These are phyloP conservation scores for Oenanthe melanoleuca DNA, from an alignment of 2,113 vertebrate genomes.

Conservation along the genomic window DNA sequence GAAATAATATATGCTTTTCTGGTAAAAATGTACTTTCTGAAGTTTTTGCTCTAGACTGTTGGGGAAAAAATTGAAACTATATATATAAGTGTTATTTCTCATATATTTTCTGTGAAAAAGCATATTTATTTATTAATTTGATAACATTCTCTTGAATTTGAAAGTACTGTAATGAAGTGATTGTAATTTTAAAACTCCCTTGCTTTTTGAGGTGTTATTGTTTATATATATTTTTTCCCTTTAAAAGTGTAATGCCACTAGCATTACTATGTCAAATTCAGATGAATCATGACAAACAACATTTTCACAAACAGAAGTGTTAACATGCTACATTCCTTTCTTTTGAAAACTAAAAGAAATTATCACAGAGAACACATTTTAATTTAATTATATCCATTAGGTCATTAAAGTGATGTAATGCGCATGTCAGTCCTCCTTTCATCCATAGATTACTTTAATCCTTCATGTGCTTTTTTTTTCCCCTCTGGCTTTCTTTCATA, in stretches of 20 bases:
- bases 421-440: constrained; percentile 54
- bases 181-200: constrained; percentile 10
- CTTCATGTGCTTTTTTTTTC: constrained; percentile 1
- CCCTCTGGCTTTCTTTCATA: constrained; percentile 62
- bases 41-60: background rate
- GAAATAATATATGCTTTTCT: background rate
- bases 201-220: constrained; percentile 12
- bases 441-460: constrained; percentile 32
- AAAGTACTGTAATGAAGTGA: constrained; percentile 3
- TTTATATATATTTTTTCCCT: background rate
- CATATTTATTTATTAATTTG: background rate
- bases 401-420: constrained; percentile 48
- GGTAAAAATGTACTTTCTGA: constrained; percentile 9
- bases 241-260: constrained; percentile 37
- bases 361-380: constrained; percentile 70
- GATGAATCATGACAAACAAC: constrained; percentile 59
- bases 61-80: background rate
- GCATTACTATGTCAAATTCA: constrained; percentile 46
- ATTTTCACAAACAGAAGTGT: constrained; percentile 72
- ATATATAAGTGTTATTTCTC: background rate
- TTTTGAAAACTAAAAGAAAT: constrained; percentile 66
- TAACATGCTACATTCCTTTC: constrained; percentile 64
- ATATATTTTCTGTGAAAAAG: constrained; percentile 2
- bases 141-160: constrained; percentile 18
- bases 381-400: constrained; percentile 63